These are phyloP conservation scores for Cyaniris semiargus DNA, from an alignment of 2,888 invertebrate genomes.

Conservation along the genomic window DNA sequence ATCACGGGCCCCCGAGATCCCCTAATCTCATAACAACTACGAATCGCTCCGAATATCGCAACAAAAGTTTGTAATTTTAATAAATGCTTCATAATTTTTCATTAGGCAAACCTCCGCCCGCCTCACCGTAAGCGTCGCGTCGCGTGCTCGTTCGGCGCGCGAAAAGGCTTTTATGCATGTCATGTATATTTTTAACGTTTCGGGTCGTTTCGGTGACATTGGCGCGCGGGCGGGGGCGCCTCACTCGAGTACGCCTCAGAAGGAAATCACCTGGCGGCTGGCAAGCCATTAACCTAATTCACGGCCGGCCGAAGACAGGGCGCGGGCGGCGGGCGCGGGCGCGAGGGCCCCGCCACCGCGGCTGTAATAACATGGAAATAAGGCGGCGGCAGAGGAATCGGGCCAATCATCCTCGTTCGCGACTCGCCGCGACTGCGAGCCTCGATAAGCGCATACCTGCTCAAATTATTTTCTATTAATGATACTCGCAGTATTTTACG, in stretches of 20 bases:
- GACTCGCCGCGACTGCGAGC: constrained; percentile 54
- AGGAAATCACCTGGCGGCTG: constrained; percentile 80
- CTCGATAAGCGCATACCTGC: constrained; percentile 42
- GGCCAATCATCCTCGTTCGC: constrained; percentile 73
- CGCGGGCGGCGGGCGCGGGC: constrained; percentile 65
- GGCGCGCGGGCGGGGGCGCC: constrained; percentile 69
- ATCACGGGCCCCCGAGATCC: constrained; percentile 74
- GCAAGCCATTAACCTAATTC: constrained; percentile 81
- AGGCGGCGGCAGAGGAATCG: constrained; percentile 71
- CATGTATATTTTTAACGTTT: constrained; percentile 53
- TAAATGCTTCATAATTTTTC: constrained; percentile 42
- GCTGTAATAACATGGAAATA: constrained; percentile 80
- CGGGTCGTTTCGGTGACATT: constrained; percentile 63
- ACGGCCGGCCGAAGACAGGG: constrained; percentile 76
- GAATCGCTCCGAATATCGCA: constrained; percentile 48
- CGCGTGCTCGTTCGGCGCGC: constrained; percentile 40
- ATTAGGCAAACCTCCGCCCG: constrained; percentile 41
- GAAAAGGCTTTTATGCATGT: constrained; percentile 43
- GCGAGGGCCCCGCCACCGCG: constrained; percentile 64
- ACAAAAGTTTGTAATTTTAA: constrained; percentile 43
- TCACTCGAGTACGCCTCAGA: constrained; percentile 72
- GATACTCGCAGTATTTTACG: constrained; percentile 26
- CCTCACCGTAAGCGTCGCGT: constrained; percentile 41
- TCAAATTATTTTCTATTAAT: constrained; percentile 42
- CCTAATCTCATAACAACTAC: constrained; percentile 60